These are phyloP conservation scores for Gambusia yucatana DNA, from an alignment of 2,797 vertebrate species.

Conservation along the genomic window DNA sequence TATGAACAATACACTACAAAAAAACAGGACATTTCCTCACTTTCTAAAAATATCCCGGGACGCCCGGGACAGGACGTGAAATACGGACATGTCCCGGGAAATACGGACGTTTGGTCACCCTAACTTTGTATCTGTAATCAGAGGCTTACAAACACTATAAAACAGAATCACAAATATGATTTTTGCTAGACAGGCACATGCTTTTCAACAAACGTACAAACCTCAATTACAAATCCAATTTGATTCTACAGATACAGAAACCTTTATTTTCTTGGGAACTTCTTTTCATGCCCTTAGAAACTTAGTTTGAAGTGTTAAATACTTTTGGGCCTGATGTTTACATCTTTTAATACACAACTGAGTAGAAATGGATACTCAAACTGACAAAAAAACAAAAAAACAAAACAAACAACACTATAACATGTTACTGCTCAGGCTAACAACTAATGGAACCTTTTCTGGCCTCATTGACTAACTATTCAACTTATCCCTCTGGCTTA, in stretches of 20 bases:
- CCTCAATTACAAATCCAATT: too few species aligned
- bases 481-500: constrained; percentile 11
- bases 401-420: background rate
- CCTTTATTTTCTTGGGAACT: background rate
- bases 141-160: too few species aligned
- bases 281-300: background rate
- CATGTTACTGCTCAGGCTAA: constrained; percentile 32
- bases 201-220: too few species aligned
- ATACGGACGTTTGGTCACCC: too few species aligned
- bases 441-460: constrained; percentile 53
- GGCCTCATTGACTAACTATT: constrained; percentile 28
- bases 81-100: too few species aligned
- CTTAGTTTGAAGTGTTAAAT: background rate
- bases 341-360: constrained; percentile 45
- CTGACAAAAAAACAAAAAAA: constrained; percentile 13
- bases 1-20: too few species aligned
- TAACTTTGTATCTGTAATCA: too few species aligned
- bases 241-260: background rate
- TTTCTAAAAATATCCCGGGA: too few species aligned
- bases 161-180: too few species aligned
- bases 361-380: constrained; percentile 47
- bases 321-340: constrained; percentile 1
- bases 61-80: too few species aligned
- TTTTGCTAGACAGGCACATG: too few species aligned
- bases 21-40: too few species aligned